phyloP scores from a whole-genome alignment of 2,797 vertebrate species.

The Stomatorhinus walkeri region DNA sequence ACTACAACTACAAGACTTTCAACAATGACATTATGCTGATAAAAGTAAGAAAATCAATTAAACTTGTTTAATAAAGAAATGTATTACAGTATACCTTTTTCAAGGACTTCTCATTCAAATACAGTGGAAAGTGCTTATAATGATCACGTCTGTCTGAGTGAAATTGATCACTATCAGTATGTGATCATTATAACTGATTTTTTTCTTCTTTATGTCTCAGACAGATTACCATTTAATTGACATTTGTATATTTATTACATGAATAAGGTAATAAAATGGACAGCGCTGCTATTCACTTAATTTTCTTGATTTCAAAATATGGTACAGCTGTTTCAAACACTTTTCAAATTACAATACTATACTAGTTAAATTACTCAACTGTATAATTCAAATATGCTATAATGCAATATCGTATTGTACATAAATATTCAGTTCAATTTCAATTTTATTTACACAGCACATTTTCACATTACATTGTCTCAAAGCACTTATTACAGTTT shows the following conservation, averaged over 20 bases:
- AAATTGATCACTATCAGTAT: neutral
- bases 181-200: neutral
- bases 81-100: neutral
- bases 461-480: neutral
- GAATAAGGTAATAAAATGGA: neutral
- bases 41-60: conserved; percentile 50
- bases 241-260: neutral
- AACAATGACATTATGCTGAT: conserved; percentile 68
- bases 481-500: neutral
- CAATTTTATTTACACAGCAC: neutral
- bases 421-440: neutral
- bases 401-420: neutral
- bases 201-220: neutral
- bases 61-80: neutral
- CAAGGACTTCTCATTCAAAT: neutral
- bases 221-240: neutral
- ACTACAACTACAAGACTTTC: conserved; percentile 49
- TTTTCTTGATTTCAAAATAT: neutral
- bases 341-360: neutral
- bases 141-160: neutral
- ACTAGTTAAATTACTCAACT: neutral
- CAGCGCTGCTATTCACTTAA: neutral
- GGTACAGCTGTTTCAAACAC: neutral
- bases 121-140: neutral
- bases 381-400: neutral